Conservation (phyloP, 2,888 invertebrate species). For the Invenusta paracnida region DNA sequence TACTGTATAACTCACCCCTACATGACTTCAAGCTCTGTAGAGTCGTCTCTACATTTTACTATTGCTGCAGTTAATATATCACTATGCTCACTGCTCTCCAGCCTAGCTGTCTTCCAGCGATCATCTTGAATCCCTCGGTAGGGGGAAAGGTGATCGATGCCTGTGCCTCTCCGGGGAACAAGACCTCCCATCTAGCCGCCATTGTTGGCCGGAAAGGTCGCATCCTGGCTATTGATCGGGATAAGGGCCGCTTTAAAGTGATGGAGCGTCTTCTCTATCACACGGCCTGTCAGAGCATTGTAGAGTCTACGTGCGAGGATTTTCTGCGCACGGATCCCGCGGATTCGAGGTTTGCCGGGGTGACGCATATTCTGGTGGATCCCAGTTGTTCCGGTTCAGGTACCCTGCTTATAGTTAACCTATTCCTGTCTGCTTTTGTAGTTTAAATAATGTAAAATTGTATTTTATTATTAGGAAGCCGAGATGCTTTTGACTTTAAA, state of each 20-base stretch:
- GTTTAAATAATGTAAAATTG: too few relatives aligned
- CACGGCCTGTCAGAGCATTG: not conserved
- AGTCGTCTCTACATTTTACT: too few relatives aligned
- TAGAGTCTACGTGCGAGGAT: slow-evolving; percentile 67
- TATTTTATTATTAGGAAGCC: too few relatives aligned
- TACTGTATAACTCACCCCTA: too few relatives aligned
- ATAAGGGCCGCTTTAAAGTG: not conserved
- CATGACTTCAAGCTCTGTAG: too few relatives aligned
- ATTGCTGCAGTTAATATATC: too few relatives aligned
- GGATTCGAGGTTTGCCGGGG: slow-evolving; percentile 60
- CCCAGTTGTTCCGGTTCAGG: slow-evolving; percentile 87
- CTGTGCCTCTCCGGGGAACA: slow-evolving; percentile 91
- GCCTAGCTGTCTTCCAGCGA: slow-evolving; percentile 83
- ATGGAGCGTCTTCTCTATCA: not conserved
- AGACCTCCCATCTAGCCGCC: slow-evolving; percentile 69
- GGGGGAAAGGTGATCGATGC: slow-evolving; percentile 78
- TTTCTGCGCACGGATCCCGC: slow-evolving; percentile 68
- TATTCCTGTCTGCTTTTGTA: slow-evolving; percentile 41
- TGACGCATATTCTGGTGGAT: slow-evolving; percentile 87
- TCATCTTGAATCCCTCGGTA: slow-evolving; percentile 71
- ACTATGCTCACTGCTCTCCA: slow-evolving; percentile 64
- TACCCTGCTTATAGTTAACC: not conserved
- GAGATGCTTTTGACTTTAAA: too few relatives aligned
- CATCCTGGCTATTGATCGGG: slow-evolving; percentile 34
- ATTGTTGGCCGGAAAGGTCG: slow-evolving; percentile 1